These are phyloP conservation scores for Daptonema setosum DNA, from an alignment of 2,888 invertebrate genomes.

Conservation along the genomic window DNA sequence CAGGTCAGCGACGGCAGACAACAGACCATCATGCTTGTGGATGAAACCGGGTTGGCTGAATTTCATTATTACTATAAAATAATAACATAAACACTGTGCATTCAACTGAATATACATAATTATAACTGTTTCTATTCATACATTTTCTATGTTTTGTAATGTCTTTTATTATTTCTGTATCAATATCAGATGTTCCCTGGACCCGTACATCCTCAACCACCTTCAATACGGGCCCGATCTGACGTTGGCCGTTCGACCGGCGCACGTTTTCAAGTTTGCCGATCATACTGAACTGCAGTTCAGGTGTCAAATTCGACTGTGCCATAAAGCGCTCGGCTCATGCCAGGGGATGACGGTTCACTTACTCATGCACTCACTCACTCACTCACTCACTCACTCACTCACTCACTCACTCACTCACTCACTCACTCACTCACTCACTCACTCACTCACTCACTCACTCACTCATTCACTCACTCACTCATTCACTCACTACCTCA, in stretches of 20 bases:
- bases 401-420: too few species aligned
- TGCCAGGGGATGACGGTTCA: conserved; percentile 6
- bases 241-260: neutral
- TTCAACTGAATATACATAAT: too few species aligned
- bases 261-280: conserved; percentile 7
- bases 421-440: too few species aligned
- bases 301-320: conserved; percentile 3
- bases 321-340: conserved; percentile 1
- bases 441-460: too few species aligned
- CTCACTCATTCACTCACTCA: too few species aligned
- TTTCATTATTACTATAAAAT: neutral
- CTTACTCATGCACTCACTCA: too few species aligned
- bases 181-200: conserved; percentile 1
- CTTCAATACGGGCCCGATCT: neutral
- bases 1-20: neutral
- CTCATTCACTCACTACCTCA: too few species aligned
- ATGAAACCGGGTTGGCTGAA: neutral
- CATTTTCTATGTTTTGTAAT: too few species aligned
- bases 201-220: conserved; percentile 6
- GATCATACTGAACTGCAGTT: neutral
- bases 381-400: too few species aligned
- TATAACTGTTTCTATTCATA: too few species aligned
- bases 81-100: too few species aligned
- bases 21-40: neutral
- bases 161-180: neutral